phyloP scores from a whole-genome alignment of 2,113 vertebrate genomes.

The Parotia lawesii region DNA sequence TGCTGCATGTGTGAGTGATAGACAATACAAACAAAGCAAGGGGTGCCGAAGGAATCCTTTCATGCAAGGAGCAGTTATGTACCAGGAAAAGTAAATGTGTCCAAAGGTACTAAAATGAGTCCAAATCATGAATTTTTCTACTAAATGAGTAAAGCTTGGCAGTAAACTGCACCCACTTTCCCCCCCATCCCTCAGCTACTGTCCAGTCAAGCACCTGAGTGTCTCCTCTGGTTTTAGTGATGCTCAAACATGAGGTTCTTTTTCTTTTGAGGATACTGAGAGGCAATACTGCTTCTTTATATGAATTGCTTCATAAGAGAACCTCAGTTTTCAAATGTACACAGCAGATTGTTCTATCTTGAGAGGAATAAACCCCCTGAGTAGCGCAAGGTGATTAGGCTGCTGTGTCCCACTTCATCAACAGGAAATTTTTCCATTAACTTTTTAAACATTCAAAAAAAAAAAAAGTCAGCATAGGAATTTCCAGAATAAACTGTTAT shows the following conservation, averaged over 20 bases:
- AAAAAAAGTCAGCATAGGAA: neutral
- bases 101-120: neutral
- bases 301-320: neutral
- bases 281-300: neutral
- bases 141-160: neutral
- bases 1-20: fast-evolving
- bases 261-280: neutral
- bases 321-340: neutral
- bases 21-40: neutral
- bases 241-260: neutral
- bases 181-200: neutral
- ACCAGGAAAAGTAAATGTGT: neutral
- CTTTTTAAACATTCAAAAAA: neutral
- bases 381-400: neutral
- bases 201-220: neutral
- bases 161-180: neutral
- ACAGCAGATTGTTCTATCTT: neutral
- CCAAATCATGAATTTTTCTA: neutral
- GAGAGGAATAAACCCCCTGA: neutral
- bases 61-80: neutral
- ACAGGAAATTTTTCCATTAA: neutral
- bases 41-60: neutral
- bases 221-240: neutral
- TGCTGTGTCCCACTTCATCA: neutral
- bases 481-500: neutral